Evolutionary conservation across 2,888 invertebrate genomes (phyloP).

Genomic region (Thecocarcelia acutangulata): DNA sequence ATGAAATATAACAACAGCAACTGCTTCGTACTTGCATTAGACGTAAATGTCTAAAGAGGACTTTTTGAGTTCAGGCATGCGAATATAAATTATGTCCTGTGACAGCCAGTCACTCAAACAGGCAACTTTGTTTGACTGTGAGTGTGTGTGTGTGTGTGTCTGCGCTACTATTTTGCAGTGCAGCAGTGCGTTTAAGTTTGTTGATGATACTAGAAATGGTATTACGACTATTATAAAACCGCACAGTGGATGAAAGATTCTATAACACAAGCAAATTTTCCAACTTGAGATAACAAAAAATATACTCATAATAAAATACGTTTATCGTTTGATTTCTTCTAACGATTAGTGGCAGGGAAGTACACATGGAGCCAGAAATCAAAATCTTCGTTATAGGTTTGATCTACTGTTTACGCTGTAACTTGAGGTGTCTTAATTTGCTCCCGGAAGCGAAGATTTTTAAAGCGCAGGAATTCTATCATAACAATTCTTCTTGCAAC

Average conservation of each 20-base stretch:
- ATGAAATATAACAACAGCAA: conserved; percentile 26
- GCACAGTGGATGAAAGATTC: conserved; percentile 3
- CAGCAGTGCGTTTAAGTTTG: conserved; percentile 40
- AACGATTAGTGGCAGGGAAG: too few relatives aligned
- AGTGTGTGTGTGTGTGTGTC: conserved; percentile 16
- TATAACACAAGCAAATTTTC: not conserved
- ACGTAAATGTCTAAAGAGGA: conserved; percentile 65
- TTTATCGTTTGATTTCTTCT: too few relatives aligned
- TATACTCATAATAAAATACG: too few relatives aligned
- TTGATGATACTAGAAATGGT: conserved; percentile 48
- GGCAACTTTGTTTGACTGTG: conserved; percentile 51
- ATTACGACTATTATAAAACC: conserved; percentile 17
- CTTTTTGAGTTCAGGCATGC: conserved; percentile 69
- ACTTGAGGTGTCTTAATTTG: too few relatives aligned
- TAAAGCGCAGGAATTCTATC: too few relatives aligned
- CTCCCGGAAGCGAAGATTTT: too few relatives aligned
- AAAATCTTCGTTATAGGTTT: too few relatives aligned
- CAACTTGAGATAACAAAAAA: not conserved
- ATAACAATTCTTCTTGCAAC: too few relatives aligned
- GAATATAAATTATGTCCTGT: conserved; percentile 73
- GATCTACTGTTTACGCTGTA: too few relatives aligned
- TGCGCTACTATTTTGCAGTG: conserved; percentile 12
- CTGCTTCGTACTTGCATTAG: conserved; percentile 40
- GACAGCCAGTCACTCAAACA: conserved; percentile 68
- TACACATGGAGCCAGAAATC: too few relatives aligned